Conservation (phyloP, 2,113 vertebrate genomes). For the Coregonus clupeaformis region DNA sequence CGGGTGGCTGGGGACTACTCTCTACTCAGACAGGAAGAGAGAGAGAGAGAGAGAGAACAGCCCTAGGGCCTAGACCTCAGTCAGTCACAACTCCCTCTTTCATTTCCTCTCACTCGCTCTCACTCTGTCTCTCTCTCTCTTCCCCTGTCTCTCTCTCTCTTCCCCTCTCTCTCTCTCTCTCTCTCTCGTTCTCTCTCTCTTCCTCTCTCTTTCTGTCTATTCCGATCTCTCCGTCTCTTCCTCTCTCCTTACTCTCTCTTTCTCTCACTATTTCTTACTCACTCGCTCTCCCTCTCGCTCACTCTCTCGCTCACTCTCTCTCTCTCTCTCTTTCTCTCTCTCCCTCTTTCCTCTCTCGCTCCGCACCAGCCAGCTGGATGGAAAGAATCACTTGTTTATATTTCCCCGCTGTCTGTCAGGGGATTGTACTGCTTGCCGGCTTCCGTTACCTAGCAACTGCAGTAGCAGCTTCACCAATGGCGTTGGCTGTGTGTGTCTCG, state of each 20-base stretch:
- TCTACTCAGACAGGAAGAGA: background rate
- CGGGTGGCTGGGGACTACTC: no score
- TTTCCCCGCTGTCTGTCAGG: conserved; percentile 39
- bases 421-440: conserved; percentile 44
- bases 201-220: no score
- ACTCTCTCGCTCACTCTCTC: no score
- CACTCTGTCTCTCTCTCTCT: background rate
- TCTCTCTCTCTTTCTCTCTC: no score
- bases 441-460: conserved; percentile 71
- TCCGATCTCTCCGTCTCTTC: no score
- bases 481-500: conserved; percentile 20
- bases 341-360: conserved; percentile 11
- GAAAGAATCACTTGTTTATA: conserved; percentile 62
- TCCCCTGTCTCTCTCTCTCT: background rate
- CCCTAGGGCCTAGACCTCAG: background rate
- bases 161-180: conserved; percentile 16
- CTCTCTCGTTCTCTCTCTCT: no score
- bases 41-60: background rate
- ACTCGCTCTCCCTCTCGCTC: no score
- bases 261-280: no score
- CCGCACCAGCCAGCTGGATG: conserved; percentile 46
- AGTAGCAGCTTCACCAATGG: conserved; percentile 31
- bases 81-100: background rate
- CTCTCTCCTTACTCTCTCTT: no score
- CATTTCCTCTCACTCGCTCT: no score